A percentile compares a stretch with the other conserved stretches of the same genome.
phyloP scores from a whole-genome alignment of 2,797 vertebrate genomes.

The Pempheris klunzingeri region DNA sequence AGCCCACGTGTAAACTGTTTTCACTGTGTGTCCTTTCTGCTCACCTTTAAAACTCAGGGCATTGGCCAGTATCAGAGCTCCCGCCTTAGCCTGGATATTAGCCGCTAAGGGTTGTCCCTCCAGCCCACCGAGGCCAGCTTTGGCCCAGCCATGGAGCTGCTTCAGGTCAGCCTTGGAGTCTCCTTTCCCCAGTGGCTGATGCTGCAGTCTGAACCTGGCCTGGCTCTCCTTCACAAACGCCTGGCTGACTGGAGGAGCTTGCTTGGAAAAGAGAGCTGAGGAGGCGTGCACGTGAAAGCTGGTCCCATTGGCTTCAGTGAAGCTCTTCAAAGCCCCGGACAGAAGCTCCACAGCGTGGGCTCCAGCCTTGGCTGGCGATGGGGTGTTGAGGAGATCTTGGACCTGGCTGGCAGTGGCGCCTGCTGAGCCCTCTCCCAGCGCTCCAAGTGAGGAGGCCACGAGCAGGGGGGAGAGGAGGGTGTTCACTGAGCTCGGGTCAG shows the following conservation, averaged over 20 bases:
- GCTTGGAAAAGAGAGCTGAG: conserved; percentile 77
- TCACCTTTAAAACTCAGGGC: conserved; percentile 79
- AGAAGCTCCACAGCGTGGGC: conserved; percentile 43
- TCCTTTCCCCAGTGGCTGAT: conserved; percentile 67
- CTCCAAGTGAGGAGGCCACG: conserved; percentile 71
- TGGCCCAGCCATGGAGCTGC: conserved; percentile 73
- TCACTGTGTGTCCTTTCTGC: conserved; percentile 13
- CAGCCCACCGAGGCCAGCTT: conserved; percentile 58
- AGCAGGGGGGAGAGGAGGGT: conserved; percentile 78
- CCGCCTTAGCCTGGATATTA: conserved; percentile 65
- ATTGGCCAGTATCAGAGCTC: conserved; percentile 74
- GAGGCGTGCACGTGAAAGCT: conserved; percentile 68
- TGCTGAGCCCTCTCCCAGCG: conserved; percentile 59
- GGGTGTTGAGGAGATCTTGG: conserved; percentile 65
- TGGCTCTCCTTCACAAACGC: conserved; percentile 70
- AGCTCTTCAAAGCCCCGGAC: conserved; percentile 55
- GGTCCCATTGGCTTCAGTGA: conserved; percentile 63
- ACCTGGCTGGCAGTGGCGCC: conserved; percentile 76
- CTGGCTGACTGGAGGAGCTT: conserved; percentile 56
- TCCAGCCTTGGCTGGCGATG: not conserved
- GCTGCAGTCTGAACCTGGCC: conserved; percentile 65
- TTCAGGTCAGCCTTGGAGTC: conserved; percentile 69
- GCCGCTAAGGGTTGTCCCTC: conserved; percentile 54
- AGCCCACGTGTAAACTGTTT: not conserved
- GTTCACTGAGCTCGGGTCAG: conserved; percentile 58